Conservation (phyloP, 2,113 vertebrate genomes). For the Lophura nycthemera region DNA sequence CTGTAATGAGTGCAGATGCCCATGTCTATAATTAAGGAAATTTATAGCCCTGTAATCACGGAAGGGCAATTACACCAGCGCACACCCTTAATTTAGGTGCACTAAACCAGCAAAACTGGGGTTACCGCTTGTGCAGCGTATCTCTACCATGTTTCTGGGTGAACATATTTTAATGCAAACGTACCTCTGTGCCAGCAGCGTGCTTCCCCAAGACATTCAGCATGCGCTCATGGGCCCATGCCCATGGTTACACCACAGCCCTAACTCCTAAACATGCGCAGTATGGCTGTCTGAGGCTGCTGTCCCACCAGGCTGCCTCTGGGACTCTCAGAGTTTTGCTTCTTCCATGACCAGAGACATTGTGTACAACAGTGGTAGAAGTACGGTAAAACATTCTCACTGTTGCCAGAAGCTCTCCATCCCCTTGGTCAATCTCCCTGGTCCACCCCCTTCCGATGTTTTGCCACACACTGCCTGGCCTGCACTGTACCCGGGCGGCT, state of each 20-base stretch:
- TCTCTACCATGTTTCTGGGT: neutral
- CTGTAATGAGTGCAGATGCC: neutral
- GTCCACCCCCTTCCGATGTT: neutral
- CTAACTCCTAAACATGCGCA: neutral
- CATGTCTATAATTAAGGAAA: slow-evolving; percentile 2
- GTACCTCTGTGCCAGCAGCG: neutral
- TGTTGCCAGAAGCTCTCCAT: neutral
- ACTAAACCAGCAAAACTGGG: slow-evolving; percentile 59
- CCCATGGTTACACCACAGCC: too few species aligned
- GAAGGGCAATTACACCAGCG: neutral
- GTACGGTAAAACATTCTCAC: neutral
- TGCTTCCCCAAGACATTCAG: neutral
- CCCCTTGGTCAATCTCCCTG: neutral
- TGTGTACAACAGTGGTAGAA: neutral
- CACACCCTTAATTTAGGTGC: slow-evolving; percentile 16
- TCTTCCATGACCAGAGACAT: neutral
- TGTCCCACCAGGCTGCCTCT: neutral
- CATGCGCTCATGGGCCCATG: neutral
- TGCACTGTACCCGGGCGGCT: neutral
- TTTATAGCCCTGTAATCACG: slow-evolving; percentile 25
- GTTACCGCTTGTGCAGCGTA: slow-evolving; percentile 10
- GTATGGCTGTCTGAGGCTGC: neutral
- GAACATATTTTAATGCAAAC: neutral
- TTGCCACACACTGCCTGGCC: neutral
- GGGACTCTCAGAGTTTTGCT: neutral